Evolutionary conservation across 2,797 vertebrate species (phyloP).

Genomic region (Coreius guichenoti): DNA sequence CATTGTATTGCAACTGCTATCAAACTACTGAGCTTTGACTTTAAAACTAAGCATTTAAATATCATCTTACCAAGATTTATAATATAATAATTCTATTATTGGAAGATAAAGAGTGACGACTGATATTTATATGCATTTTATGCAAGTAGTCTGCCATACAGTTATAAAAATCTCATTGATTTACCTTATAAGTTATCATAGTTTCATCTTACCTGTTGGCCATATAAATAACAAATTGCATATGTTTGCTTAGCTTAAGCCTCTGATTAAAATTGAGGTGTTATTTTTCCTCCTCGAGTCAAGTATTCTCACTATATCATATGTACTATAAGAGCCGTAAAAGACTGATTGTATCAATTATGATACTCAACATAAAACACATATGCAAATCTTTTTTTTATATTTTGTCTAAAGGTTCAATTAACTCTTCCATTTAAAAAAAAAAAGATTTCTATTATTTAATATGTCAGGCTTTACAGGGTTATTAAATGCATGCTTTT

Average conservation of each 20-base stretch:
- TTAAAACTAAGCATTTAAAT: not conserved
- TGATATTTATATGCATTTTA: not conserved
- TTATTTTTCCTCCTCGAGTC: not conserved
- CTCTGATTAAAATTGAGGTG: not conserved
- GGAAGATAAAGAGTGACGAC: not conserved
- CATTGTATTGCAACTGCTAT: too few species aligned
- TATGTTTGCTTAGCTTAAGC: not conserved
- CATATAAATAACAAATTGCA: not conserved
- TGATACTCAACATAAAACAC: constrained; percentile 1
- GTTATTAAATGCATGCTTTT: not conserved
- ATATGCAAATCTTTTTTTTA: not conserved
- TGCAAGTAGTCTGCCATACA: not conserved
- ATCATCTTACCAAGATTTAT: too few species aligned
- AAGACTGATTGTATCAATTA: not conserved
- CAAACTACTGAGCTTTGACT: too few species aligned
- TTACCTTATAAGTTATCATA: not conserved
- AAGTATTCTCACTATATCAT: not conserved
- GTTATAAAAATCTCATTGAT: not conserved
- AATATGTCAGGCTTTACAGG: not conserved
- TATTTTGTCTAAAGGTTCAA: not conserved
- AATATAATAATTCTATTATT: not conserved
- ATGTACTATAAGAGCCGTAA: not conserved
- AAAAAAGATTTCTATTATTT: not conserved
- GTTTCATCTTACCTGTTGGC: not conserved
- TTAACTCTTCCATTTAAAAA: not conserved